Percentiles rank a stretch among this genome's conserved stretches.
Conservation (phyloP, 2,888 invertebrate genomes). For the Zele albiditarsus region DNA sequence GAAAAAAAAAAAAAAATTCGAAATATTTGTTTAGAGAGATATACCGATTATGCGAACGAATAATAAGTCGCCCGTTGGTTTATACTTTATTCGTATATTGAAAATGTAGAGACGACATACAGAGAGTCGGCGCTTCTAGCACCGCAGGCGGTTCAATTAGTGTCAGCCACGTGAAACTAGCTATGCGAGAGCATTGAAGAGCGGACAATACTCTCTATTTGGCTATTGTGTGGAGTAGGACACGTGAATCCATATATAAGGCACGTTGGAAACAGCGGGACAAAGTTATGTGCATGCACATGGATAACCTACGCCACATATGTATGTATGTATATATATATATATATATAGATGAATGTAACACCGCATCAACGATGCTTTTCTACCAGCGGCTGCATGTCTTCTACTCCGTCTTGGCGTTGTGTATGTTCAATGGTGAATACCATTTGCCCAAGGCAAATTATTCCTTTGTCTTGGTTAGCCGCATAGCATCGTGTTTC, state of each 20-base stretch:
- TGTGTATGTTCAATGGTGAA: slow-evolving; percentile 48
- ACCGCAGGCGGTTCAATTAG: slow-evolving; percentile 38
- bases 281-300: slow-evolving; percentile 26
- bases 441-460: slow-evolving; percentile 60
- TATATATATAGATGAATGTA: background rate
- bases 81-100: background rate
- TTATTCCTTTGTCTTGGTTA: slow-evolving; percentile 63
- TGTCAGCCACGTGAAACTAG: slow-evolving; percentile 32
- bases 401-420: background rate
- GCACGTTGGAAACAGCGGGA: slow-evolving; percentile 14
- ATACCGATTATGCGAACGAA: too few relatives aligned
- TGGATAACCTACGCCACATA: background rate
- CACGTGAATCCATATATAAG: slow-evolving; percentile 20
- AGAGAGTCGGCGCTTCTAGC: background rate
- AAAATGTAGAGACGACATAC: background rate
- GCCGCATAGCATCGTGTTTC: background rate
- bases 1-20: slow-evolving; percentile 7
- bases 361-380: slow-evolving; percentile 10
- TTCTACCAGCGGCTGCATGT: background rate
- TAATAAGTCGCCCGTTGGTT: slow-evolving; percentile 25
- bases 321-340: background rate
- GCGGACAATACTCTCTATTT: slow-evolving; percentile 51
- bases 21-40: too few relatives aligned
- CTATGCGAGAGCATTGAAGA: slow-evolving; percentile 38
- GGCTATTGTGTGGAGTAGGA: slow-evolving; percentile 45